These are phyloP conservation scores for Dicaeum eximium DNA, from an alignment of 2,113 vertebrate genomes.

Conservation along the genomic window DNA sequence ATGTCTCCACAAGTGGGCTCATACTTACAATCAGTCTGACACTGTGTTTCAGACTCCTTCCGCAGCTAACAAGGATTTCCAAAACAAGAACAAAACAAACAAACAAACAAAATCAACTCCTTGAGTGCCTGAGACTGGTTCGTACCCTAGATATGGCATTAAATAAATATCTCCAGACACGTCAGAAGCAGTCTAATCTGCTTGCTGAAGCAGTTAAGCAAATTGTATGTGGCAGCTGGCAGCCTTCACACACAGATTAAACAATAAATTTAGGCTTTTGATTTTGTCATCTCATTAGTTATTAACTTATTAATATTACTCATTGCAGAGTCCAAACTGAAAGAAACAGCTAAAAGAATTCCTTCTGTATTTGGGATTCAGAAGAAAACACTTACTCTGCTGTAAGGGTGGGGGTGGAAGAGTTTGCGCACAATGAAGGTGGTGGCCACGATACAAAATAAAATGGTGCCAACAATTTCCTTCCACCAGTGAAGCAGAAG, in stretches of 20 bases:
- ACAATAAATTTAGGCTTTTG: not conserved
- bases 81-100: constrained; percentile 10
- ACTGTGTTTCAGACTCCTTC: constrained; percentile 96
- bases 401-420: constrained; percentile 85
- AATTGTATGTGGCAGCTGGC: not conserved
- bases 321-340: not conserved
- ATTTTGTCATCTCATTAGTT: not conserved
- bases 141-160: not conserved
- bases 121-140: not conserved
- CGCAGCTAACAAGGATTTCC: constrained; percentile 78
- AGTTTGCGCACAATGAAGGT: constrained; percentile 93
- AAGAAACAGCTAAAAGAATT: not conserved
- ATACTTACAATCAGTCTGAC: constrained; percentile 92
- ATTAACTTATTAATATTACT: not conserved
- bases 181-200: not conserved
- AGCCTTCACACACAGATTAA: not conserved
- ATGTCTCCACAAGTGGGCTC: constrained; percentile 77
- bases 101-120: not conserved
- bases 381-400: constrained; percentile 72
- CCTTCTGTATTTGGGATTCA: not conserved
- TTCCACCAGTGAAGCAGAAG: constrained; percentile 97
- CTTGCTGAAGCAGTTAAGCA: not conserved
- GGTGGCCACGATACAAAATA: constrained; percentile 93
- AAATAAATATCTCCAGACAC: not conserved
- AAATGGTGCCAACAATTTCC: constrained; percentile 91